These are phyloP conservation scores for Tragelaphus buxtoni DNA, from an alignment of 2,113 vertebrate genomes.

Conservation along the genomic window DNA sequence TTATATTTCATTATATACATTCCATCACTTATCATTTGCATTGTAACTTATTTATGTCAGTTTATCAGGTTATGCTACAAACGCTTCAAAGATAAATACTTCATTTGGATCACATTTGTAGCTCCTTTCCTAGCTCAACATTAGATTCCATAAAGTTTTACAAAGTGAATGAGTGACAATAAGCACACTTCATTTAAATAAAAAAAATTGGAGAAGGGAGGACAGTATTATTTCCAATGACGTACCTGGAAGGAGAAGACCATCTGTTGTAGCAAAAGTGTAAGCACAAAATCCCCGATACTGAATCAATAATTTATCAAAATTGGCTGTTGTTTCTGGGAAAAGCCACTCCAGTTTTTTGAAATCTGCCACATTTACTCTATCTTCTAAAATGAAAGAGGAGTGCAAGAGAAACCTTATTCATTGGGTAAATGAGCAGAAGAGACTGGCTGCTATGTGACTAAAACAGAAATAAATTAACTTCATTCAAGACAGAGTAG, in stretches of 20 bases:
- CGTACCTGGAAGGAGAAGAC: conserved; percentile 90
- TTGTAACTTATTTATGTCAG: neutral
- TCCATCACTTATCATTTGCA: neutral
- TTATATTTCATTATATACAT: neutral
- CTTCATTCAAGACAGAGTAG: neutral
- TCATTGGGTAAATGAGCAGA: neutral
- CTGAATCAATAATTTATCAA: conserved; percentile 84
- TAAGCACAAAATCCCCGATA: conserved; percentile 90
- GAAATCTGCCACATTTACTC: conserved; percentile 79
- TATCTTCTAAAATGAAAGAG: conserved; percentile 79
- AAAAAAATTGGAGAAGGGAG: neutral
- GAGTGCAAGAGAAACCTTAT: conserved; percentile 17
- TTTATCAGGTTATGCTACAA: neutral
- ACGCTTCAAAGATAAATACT: neutral
- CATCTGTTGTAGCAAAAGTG: conserved; percentile 83
- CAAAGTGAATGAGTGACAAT: neutral
- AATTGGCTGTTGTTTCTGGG: conserved; percentile 82
- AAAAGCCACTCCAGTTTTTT: conserved; percentile 88
- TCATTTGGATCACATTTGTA: neutral
- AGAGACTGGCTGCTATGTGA: neutral
- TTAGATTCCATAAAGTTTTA: neutral
- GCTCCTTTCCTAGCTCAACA: neutral
- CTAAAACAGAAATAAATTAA: neutral
- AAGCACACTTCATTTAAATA: neutral
- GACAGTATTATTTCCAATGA: neutral